Evolutionary conservation across 2,113 vertebrate species (phyloP).

Genomic region (Gnathonemus echidnorhynchus): DNA sequence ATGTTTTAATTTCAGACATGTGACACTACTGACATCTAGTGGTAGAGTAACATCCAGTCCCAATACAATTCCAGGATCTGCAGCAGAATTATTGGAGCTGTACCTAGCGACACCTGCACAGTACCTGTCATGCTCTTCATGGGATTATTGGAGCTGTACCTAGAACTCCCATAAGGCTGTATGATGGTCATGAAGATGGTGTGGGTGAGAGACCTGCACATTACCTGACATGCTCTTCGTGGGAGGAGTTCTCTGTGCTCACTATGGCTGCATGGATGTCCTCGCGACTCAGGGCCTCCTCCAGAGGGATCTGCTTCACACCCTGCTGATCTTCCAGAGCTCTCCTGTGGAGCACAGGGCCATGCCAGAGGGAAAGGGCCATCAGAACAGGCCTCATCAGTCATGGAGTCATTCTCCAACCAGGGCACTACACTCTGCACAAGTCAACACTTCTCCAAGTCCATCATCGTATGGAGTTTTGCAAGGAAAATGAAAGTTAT

Average conservation of each 20-base stretch:
- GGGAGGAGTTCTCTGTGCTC: constrained; percentile 79
- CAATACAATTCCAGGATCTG: background rate
- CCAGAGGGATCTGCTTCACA: constrained; percentile 68
- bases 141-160: background rate
- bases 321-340: constrained; percentile 60
- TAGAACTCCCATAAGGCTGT: background rate
- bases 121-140: background rate
- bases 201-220: background rate
- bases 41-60: background rate
- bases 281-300: constrained; percentile 66
- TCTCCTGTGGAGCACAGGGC: constrained; percentile 58
- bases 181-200: background rate
- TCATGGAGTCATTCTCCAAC: background rate
- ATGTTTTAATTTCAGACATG: background rate
- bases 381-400: background rate
- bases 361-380: background rate
- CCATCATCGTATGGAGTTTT: background rate
- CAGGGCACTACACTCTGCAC: background rate
- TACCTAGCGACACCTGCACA: background rate
- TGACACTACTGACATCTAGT: constrained; percentile 8
- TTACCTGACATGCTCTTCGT: constrained; percentile 79
- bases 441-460: background rate
- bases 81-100: background rate
- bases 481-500: background rate
- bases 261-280: constrained; percentile 77